Percentiles rank a stretch among this genome's conserved stretches.
Evolutionary conservation across 1,140 invertebrate genomes (phyloP).

Genomic region (Halictus rubicundus): DNA sequence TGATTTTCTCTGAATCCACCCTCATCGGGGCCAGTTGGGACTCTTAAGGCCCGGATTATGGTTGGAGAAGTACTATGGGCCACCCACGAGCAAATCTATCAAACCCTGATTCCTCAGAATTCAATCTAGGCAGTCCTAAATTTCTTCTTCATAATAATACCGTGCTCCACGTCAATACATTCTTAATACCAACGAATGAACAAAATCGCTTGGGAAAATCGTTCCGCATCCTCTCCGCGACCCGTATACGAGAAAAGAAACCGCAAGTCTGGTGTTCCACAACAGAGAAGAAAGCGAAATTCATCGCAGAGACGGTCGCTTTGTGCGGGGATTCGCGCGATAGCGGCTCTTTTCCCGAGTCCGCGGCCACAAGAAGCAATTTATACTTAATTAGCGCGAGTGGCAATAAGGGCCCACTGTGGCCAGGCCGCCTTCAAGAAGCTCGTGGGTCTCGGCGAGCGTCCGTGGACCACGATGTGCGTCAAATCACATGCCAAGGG

Average conservation of each 20-base stretch:
- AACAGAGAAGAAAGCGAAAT: neutral
- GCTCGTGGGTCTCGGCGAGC: neutral
- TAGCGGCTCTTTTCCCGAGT: conserved; percentile 23
- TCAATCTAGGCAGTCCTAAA: no score
- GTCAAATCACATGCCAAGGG: conserved; percentile 65
- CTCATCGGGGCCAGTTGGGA: conserved; percentile 5
- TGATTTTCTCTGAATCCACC: neutral
- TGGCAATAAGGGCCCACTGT: conserved; percentile 54
- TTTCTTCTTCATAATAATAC: no score
- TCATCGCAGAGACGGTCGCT: neutral
- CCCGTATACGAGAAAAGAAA: neutral
- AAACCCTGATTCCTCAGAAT: conserved; percentile 30
- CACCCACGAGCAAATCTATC: conserved; percentile 47
- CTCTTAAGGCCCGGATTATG: conserved; percentile 57
- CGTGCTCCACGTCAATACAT: no score
- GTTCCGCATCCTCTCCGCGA: conserved; percentile 18
- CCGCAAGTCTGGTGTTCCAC: neutral
- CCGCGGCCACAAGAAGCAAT: conserved; percentile 58
- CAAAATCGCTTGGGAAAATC: conserved; percentile 35
- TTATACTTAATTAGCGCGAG: conserved; percentile 69
- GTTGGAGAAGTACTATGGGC: conserved; percentile 23
- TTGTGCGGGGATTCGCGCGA: conserved; percentile 32
- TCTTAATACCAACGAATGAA: neutral
- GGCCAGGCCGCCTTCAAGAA: conserved; percentile 40
- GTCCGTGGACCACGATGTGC: conserved; percentile 57